Conservation (phyloP, 92 coral and sea anemone genomes). For the Micromussa lordhowensis region DNA sequence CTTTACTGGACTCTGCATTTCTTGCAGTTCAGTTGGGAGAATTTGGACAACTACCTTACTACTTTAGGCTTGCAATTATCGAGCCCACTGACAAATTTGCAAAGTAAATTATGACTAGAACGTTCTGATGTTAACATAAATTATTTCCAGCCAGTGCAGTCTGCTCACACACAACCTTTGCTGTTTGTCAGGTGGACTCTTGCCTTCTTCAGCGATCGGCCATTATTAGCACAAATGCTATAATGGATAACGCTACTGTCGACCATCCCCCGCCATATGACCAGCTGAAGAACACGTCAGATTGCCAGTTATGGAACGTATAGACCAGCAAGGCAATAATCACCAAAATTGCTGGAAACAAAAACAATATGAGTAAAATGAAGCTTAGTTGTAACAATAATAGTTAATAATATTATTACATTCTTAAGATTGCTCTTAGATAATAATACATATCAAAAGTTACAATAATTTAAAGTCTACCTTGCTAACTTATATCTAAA, state of each 20-base stretch:
- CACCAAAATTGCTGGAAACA: constrained; percentile 73
- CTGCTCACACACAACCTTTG: not conserved
- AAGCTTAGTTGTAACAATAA: too few species aligned
- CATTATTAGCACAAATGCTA: constrained; percentile 91
- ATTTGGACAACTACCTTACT: not conserved
- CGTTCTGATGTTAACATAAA: not conserved
- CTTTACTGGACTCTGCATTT: not conserved
- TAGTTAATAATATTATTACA: too few species aligned
- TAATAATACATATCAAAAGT: too few species aligned
- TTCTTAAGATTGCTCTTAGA: too few species aligned
- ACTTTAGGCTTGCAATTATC: not conserved
- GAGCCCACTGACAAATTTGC: constrained; percentile 6
- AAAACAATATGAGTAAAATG: not conserved
- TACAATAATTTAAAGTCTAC: too few species aligned
- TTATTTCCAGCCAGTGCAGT: not conserved
- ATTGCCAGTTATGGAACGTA: constrained; percentile 91
- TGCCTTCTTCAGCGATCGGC: constrained; percentile 89
- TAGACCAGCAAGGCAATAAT: constrained; percentile 91
- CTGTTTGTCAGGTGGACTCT: constrained; percentile 25
- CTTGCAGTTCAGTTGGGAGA: not conserved
- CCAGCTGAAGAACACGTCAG: constrained; percentile 96
- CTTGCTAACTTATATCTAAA: too few species aligned
- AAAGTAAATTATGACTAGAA: not conserved
- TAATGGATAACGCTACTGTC: constrained; percentile 91
- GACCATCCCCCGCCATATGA: constrained; percentile 99